Evolutionary conservation across 1,140 invertebrate genomes (phyloP).

Genomic region (Aphidius ervi): DNA sequence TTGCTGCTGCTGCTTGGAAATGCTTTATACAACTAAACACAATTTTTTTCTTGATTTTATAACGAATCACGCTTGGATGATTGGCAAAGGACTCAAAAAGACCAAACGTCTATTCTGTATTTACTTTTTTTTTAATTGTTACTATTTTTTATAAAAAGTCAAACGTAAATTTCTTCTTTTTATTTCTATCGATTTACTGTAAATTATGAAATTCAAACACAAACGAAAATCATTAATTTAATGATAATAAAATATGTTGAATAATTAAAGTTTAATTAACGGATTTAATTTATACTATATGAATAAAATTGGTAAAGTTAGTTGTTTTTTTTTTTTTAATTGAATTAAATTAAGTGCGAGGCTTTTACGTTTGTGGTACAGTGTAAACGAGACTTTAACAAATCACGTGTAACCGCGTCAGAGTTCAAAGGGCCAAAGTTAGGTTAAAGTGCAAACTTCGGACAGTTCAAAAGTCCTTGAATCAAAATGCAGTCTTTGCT

Average conservation of each 20-base stretch:
- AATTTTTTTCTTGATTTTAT: neutral
- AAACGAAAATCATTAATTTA: neutral
- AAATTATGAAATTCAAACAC: no score
- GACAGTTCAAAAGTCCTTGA: conserved; percentile 12
- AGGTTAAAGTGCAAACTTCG: conserved; percentile 12
- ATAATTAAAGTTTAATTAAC: neutral
- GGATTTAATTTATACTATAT: neutral
- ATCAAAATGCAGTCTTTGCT: conserved; percentile 7
- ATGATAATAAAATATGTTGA: neutral
- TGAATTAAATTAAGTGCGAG: neutral
- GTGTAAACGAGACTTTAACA: conserved; percentile 7
- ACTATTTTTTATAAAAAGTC: no score
- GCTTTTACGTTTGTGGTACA: neutral
- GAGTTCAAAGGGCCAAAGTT: neutral
- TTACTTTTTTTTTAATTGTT: neutral
- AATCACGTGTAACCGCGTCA: conserved; percentile 3
- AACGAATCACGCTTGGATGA: conserved; percentile 15
- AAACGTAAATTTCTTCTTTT: neutral
- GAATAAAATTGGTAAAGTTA: neutral
- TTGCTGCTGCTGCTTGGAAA: no score
- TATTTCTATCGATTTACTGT: neutral
- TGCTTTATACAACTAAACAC: neutral
- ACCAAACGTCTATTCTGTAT: conserved; percentile 2
- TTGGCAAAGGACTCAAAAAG: conserved; percentile 14
- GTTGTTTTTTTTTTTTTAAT: neutral